Conservation (phyloP, 2,113 vertebrate genomes). For the Chamaea fasciata region DNA sequence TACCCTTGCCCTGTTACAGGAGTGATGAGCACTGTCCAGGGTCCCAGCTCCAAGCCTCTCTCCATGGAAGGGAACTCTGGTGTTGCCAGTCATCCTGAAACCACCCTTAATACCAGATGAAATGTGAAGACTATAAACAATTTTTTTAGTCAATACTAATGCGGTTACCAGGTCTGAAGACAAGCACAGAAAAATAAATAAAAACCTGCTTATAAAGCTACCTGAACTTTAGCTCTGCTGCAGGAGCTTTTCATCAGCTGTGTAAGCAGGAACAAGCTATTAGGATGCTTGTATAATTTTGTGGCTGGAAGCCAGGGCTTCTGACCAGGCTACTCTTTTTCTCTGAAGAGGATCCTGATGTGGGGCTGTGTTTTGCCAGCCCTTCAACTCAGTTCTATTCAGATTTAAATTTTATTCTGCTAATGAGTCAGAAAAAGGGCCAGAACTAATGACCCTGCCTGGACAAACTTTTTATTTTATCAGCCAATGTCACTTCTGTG, state of each 20-base stretch:
- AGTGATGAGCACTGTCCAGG: neutral
- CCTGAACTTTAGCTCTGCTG: neutral
- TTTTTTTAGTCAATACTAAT: neutral
- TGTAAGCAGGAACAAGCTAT: neutral
- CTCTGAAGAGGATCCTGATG: neutral
- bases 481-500: neutral
- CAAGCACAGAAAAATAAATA: neutral
- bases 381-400: neutral
- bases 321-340: neutral
- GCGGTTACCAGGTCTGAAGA: neutral
- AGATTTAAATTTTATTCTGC: neutral
- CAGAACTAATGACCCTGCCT: neutral
- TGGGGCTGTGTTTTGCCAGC: neutral
- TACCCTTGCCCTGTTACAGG: neutral
- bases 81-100: neutral
- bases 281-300: neutral
- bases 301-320: neutral
- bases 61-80: neutral
- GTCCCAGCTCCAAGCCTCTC: neutral
- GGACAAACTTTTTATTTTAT: neutral
- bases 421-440: neutral
- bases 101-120: neutral
- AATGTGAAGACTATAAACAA: neutral
- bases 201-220: neutral
- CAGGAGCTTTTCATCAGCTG: neutral